phyloP scores from a whole-genome alignment of 2,797 vertebrate genomes.

The Pipistrellus pipistrellus region DNA sequence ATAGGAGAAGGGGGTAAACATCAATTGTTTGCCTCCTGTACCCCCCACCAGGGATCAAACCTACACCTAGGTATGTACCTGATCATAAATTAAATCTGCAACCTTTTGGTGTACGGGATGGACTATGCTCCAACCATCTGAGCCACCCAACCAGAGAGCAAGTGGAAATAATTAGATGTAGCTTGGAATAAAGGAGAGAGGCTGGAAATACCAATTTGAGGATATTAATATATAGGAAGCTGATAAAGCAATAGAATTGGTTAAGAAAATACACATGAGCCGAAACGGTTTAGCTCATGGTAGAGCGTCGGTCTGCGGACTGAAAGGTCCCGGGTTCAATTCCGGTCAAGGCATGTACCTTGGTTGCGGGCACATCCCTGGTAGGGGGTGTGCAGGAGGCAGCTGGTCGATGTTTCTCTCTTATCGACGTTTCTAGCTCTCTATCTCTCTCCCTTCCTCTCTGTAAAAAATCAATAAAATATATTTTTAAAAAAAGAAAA shows the following conservation, averaged over 20 bases:
- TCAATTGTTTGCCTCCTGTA: not conserved
- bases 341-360: no score
- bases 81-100: not conserved
- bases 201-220: slow-evolving; percentile 3
- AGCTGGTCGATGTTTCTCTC: no score
- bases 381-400: no score
- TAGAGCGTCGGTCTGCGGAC: no score
- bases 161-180: slow-evolving; percentile 36
- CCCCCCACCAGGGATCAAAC: not conserved
- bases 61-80: not conserved
- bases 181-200: not conserved
- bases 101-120: not conserved
- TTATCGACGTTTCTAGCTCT: no score
- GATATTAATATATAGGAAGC: not conserved
- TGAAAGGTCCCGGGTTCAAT: no score
- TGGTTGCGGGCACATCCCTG: no score
- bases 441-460: no score
- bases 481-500: not conserved
- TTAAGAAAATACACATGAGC: slow-evolving; percentile 31
- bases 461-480: no score
- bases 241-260: not conserved
- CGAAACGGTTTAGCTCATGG: no score
- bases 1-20: not conserved
- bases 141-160: not conserved
- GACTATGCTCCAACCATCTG: not conserved